Conservation (phyloP, 64 coral and sea anemone species). For the Platygyra sinensis region DNA sequence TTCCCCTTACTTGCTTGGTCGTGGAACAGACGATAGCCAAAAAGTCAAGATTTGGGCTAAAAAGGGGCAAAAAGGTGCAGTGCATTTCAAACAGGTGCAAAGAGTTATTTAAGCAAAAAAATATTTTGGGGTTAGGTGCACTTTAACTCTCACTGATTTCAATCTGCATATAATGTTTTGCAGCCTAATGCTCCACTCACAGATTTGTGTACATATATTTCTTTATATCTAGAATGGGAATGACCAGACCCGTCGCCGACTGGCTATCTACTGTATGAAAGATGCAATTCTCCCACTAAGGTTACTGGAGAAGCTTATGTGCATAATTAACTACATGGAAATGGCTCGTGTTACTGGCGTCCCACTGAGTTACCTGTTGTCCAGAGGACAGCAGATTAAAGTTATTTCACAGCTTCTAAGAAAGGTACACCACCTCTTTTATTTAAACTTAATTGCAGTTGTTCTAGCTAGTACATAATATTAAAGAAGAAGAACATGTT, state of each 20-base stretch:
- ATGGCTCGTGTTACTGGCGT: slow-evolving; percentile 99
- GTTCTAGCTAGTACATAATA: no score
- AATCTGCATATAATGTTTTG: no score
- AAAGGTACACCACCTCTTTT: slow-evolving; percentile 72
- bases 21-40: no score
- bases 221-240: slow-evolving; percentile 81
- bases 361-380: slow-evolving; percentile 88
- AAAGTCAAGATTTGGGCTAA: no score
- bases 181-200: no score
- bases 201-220: neutral
- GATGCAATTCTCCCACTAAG: slow-evolving; percentile 92
- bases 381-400: slow-evolving; percentile 98
- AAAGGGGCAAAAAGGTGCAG: no score
- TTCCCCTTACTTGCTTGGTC: no score
- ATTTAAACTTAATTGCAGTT: neutral
- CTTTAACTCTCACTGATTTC: no score
- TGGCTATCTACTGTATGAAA: slow-evolving; percentile 97
- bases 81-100: no score
- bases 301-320: slow-evolving; percentile 96
- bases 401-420: slow-evolving; percentile 96
- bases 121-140: no score
- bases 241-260: slow-evolving; percentile 94
- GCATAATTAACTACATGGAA: slow-evolving; percentile 99
- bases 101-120: no score
- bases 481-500: no score